These are phyloP conservation scores for Pristionchus fissidentatus DNA, from an alignment of 2,888 invertebrate genomes.

Conservation along the genomic window DNA sequence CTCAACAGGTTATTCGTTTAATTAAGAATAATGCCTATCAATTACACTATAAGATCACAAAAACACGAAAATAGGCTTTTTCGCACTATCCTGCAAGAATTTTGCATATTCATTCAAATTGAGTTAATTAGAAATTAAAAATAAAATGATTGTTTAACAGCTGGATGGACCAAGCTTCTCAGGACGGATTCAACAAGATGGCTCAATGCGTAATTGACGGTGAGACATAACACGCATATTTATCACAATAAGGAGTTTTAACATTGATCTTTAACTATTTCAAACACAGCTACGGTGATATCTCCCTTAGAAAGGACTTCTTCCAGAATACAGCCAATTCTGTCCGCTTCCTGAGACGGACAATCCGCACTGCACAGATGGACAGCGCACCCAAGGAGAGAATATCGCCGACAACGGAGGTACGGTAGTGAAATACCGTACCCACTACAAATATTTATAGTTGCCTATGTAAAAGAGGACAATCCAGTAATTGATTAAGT, in stretches of 20 bases:
- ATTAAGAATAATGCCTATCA: too few species aligned
- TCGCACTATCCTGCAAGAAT: background rate
- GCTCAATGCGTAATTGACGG: constrained; percentile 64
- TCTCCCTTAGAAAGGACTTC: background rate
- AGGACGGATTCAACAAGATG: constrained; percentile 62
- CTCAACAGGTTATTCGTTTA: constrained; percentile 60
- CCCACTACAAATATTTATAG: too few species aligned
- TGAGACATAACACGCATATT: too few species aligned
- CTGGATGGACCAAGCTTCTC: constrained; percentile 66
- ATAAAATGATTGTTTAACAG: constrained; percentile 38
- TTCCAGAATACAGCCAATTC: constrained; percentile 62
- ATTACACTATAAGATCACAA: too few species aligned
- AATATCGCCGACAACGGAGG: constrained; percentile 80
- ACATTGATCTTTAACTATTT: too few species aligned
- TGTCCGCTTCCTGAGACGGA: constrained; percentile 61
- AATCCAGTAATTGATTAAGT: too few species aligned
- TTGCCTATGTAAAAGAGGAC: too few species aligned
- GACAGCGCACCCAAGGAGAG: constrained; percentile 79
- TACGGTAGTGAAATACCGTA: background rate
- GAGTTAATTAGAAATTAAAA: too few species aligned
- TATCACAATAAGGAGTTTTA: too few species aligned
- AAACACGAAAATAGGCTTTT: too few species aligned
- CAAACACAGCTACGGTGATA: too few species aligned
- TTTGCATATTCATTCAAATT: background rate
- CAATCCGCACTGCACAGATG: constrained; percentile 76